Evolutionary conservation across 2,888 invertebrate species (phyloP), one percentile per base, ranked within the genome.

Genomic region (Drosophila fulvimacula): DNA sequence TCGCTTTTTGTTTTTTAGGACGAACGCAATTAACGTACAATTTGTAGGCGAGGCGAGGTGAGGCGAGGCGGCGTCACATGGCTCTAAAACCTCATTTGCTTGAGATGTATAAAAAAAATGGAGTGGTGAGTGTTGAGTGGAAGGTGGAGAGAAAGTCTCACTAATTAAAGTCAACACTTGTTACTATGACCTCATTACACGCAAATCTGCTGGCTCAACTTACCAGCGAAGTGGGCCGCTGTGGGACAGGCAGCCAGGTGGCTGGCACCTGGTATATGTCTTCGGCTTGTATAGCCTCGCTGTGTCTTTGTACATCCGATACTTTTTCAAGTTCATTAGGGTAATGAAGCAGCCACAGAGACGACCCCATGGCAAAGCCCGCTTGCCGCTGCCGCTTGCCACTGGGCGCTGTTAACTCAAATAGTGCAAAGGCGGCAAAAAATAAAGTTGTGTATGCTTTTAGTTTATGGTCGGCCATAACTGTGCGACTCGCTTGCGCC

Each of bases 81-180:
- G 82, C 85, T 67, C 7, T 53, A 46, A 34, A 56, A 42, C 49
- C 79, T 55, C 76, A 58, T 79, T 73, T 62, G 51, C 64, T 32
- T 46, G 61, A 51, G 19, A 55, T 41, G 51, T 17, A 55, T 34
- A 42, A 36, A n/a, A 52, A 52, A 60, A 52, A 19, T 34, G 46
- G 2, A 36, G 1, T 3, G 1, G 9, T 3, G 30, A 0, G 41
- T 6, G 11, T 24, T 0, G 4, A 19, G 13, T 19, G 44, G 24
- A 2, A 13, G 4, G 21, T 0, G 13, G 4, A 21, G 10, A 0
- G 6, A 55, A 57, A 49, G 69, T 69, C 67, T 65, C 81, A 76
- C 87, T 85, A 85, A 85, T 85, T 85, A 85, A 85, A 85, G 85
- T 84, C 87, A 88, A 85, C 88, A 88, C 85, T 86, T 77, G 84